phyloP scores from a whole-genome alignment of 2,113 vertebrate species.

The Solenodon paradoxus region DNA sequence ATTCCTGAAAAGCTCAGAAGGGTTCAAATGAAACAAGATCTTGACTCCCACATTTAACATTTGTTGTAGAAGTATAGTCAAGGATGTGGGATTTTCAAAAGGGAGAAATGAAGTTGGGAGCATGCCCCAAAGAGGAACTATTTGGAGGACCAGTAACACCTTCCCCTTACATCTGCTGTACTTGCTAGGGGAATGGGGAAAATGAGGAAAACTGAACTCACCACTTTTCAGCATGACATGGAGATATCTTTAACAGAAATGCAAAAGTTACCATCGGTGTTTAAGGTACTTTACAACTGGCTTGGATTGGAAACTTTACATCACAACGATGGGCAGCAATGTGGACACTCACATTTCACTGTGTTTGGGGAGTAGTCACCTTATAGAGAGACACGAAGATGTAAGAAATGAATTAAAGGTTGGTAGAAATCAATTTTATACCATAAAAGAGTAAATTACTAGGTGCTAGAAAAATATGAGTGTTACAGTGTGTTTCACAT shows the following conservation, averaged over 20 bases:
- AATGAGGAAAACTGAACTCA: too few species aligned
- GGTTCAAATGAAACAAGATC: neutral
- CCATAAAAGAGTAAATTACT: conserved; percentile 71
- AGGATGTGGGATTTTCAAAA: too few species aligned
- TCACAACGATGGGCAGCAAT: neutral
- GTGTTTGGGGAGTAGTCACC: neutral
- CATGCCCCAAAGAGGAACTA: too few species aligned
- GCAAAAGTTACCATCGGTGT: neutral
- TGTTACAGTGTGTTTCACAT: conserved; percentile 76
- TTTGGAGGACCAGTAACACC: too few species aligned
- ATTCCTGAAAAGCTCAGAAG: neutral
- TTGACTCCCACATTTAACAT: neutral
- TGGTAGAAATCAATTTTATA: conserved; percentile 54
- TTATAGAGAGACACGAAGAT: conserved; percentile 46
- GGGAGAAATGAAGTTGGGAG: too few species aligned
- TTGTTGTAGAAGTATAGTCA: too few species aligned
- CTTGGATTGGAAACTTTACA: neutral
- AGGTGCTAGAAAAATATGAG: conserved; percentile 74
- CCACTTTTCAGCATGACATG: neutral
- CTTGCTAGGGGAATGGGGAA: too few species aligned
- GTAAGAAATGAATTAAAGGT: conserved; percentile 61
- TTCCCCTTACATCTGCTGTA: too few species aligned
- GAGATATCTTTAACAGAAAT: neutral
- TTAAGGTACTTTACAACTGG: neutral
- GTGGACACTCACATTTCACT: neutral